Evolutionary conservation across 1,140 invertebrate species (phyloP).

Genomic region (Alviniconcha marisindica): DNA sequence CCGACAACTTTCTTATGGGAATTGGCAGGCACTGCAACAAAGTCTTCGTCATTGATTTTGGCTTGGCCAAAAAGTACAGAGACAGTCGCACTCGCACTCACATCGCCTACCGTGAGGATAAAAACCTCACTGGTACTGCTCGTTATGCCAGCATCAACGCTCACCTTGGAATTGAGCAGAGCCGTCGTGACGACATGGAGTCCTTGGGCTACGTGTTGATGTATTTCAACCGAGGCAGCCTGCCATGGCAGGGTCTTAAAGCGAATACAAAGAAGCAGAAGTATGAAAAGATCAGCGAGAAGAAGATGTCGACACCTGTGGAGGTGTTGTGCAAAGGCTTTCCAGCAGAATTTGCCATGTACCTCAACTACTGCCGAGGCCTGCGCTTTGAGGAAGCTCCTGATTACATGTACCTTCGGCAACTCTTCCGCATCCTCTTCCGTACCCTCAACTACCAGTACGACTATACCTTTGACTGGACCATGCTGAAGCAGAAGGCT

Average conservation of each 20-base stretch:
- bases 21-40: slow-evolving; percentile 97
- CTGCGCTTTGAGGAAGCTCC: slow-evolving; percentile 97
- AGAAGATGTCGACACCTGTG: slow-evolving; percentile 97
- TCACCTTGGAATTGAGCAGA: slow-evolving; percentile 86
- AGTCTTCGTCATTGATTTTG: slow-evolving; percentile 97
- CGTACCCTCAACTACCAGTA: slow-evolving; percentile 99
- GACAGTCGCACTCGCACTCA: slow-evolving; percentile 91
- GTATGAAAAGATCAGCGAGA: slow-evolving; percentile 98
- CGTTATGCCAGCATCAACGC: slow-evolving; percentile 95
- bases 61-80: slow-evolving; percentile 96
- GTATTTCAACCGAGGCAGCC: slow-evolving; percentile 94
- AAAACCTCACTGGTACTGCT: slow-evolving; percentile 97
- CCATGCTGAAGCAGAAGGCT: slow-evolving; percentile 96
- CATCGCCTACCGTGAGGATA: slow-evolving; percentile 96
- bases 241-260: slow-evolving; percentile 94
- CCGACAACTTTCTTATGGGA: slow-evolving; percentile 83
- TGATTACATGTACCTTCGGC: slow-evolving; percentile 98
- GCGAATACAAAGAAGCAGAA: slow-evolving; percentile 93
- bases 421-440: slow-evolving; percentile 98
- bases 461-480: slow-evolving; percentile 99
- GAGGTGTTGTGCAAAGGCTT: slow-evolving; percentile 96
- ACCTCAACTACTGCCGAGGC: slow-evolving; percentile 97
- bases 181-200: slow-evolving; percentile 96
- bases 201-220: slow-evolving; percentile 97
- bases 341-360: slow-evolving; percentile 98